phyloP scores from a whole-genome alignment of 2,797 vertebrate genomes.

The Rhinoraja longicauda region DNA sequence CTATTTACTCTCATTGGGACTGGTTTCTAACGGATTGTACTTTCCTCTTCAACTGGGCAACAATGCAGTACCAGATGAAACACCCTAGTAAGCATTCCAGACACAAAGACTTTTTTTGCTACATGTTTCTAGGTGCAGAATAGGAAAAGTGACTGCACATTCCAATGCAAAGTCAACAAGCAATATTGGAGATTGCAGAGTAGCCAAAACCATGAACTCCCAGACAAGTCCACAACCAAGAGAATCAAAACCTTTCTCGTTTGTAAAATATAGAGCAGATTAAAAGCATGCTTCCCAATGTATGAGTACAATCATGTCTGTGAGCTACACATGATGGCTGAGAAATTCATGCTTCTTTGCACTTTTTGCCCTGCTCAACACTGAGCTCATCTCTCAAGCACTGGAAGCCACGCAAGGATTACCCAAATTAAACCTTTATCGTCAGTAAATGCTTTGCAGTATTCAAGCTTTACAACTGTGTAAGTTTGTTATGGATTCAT shows the following conservation, averaged over 20 bases:
- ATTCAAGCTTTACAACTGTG: conserved; percentile 34
- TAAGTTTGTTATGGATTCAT: conserved; percentile 37
- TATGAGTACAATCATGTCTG: not conserved
- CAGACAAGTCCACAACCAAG: not conserved
- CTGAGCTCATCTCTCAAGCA: conserved; percentile 11
- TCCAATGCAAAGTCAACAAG: not conserved
- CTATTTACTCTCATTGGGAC: not conserved
- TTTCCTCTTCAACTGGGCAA: not conserved
- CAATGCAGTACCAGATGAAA: not conserved
- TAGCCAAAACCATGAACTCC: not conserved
- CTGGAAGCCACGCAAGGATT: conserved; percentile 30
- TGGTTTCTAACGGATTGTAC: not conserved
- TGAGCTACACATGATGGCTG: not conserved
- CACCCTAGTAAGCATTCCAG: not conserved
- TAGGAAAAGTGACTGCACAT: not conserved
- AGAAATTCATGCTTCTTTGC: not conserved
- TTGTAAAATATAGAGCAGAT: not conserved
- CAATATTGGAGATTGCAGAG: not conserved
- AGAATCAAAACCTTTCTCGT: not conserved
- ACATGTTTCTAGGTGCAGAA: not conserved
- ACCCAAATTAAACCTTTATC: conserved; percentile 40
- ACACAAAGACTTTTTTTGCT: not conserved
- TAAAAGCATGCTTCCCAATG: not conserved
- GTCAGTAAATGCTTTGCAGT: conserved; percentile 37
- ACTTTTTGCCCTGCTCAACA: not conserved